Evolutionary conservation across 2,888 invertebrate species (phyloP), one percentile per base, ranked within the genome.

Genomic region (Hypomecis atomaria): DNA sequence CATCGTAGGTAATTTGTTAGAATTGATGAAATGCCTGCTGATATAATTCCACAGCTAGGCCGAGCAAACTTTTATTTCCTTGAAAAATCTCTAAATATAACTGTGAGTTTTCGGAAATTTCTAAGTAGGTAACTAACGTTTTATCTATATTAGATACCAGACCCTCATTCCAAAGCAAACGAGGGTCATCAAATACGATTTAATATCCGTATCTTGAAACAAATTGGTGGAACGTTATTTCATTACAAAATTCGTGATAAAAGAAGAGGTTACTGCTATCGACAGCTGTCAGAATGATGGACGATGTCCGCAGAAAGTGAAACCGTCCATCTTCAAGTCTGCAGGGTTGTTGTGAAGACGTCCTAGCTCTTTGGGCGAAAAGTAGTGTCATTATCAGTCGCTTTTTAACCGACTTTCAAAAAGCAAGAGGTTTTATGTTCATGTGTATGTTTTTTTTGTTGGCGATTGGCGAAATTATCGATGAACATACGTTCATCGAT

Each of bases 241-340:
- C 59, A 70, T 73, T 75, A 74, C 73, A 75, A 77, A 77, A 84
- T 84, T 81, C 76, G 67, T 80, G 81, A 81, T 73, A 78, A 77
- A 81, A 79, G 81, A 82, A 81, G 82, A 87, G 80, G 82, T 81
- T 80, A 81, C 77, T 86, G 86, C 77, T 86, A 87, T 87, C 87
- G 88, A 79, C 88, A 88, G 83, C 83, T 86, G 85, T 84, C 84
- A 75, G 73, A 74, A 82, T 89, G 87, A 89, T 87, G 78, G 78
- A 87, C 78, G 83, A 82, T 73, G 76, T 75, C 55, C 62, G 71
- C 76, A 70, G 70, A 72, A 72, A 78, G 75, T 71, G 66, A 73
- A 69, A 66, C 59, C 70, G 67, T 68, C 40, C 60, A 59, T 69
- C 64, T 70, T 60, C 69, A 72, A 70, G 52, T 55, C 36, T 55